Base-by-base conservation (phyloP, 2,113 vertebrate genomes). In the Alaudala cheleensis region DNA sequence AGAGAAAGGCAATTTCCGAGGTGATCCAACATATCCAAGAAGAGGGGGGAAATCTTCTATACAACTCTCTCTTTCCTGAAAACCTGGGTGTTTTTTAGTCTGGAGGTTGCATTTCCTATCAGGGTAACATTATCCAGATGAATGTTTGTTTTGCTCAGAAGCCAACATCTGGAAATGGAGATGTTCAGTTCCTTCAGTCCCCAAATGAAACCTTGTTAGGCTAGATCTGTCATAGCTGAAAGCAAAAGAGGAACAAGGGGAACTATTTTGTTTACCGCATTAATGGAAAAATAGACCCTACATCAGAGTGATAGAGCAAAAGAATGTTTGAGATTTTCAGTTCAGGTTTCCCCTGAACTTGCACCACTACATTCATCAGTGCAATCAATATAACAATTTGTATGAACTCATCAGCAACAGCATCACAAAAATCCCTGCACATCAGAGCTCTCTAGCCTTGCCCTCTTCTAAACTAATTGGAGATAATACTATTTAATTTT, bases 31-130 rank as follows among this genome's bases (percentile, higher is more conserved):
- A 20, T 11, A 51, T 50, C 17, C 26, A n/a, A 26, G 24, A 76
- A 40, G 18, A 34, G 9, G 8, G 5, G 8, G 6, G 0, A 2
- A 5, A 2, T 17, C 29, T 44, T 61, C 44, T 34, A 1, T 39
- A 47, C 45, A 69, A 25, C 8, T 37, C 69, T 70, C 19, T 71
- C 10, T 65, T 60, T 71, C 21, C 39, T 70, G 69, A 58, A 67
- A 84, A 45, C 5, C 11, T 53, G 7, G 14, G 0, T 2, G 54
- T 54, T 58, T 67, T 67, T 81, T 9, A 44, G 16, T 64, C 26
- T 50, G 34, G n/a, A 70, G 11, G 9, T 61, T 69, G 66, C 6
- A 44, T 82, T 80, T 72, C n/a, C 53, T 83, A 29, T 42, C 31
- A 45, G 17, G 39, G 21, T 78, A 33, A 16, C 51, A 44, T 74